A percentile compares a stretch with the other conserved stretches of the same genome.
Conservation (phyloP, 2,888 invertebrate genomes). For the Leptinotarsa tumamoca region DNA sequence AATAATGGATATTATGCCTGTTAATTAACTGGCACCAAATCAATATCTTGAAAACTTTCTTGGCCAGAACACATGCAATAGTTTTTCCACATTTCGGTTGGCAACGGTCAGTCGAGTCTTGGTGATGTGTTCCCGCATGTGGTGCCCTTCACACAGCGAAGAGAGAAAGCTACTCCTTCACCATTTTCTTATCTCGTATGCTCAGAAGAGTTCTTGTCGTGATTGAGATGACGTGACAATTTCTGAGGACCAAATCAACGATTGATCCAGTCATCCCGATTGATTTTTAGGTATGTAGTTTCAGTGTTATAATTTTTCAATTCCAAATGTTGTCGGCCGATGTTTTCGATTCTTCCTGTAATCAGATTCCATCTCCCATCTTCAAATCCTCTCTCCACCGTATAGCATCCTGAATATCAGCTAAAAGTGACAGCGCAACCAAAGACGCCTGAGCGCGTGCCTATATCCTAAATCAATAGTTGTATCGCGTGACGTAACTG, state of each 20-base stretch:
- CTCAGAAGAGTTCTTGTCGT: too few relatives aligned
- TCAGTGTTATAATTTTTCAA: neutral
- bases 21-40: slow-evolving; percentile 8
- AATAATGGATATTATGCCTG: slow-evolving; percentile 11
- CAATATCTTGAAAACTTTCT: slow-evolving; percentile 1
- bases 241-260: too few relatives aligned
- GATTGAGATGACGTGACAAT: too few relatives aligned
- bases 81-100: slow-evolving; percentile 2
- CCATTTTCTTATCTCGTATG: neutral
- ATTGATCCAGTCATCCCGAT: neutral
- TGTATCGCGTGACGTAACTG: slow-evolving; percentile 69
- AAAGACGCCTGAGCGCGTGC: slow-evolving; percentile 53
- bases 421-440: slow-evolving; percentile 39
- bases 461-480: slow-evolving; percentile 67
- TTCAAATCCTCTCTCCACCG: neutral
- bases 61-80: neutral
- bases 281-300: neutral
- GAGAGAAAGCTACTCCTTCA: neutral
- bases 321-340: neutral
- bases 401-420: slow-evolving; percentile 8
- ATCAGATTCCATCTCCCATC: slow-evolving; percentile 4
- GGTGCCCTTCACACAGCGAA: neutral
- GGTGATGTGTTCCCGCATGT: neutral
- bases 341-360: neutral
- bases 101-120: neutral